Conservation (phyloP, 2,113 vertebrate genomes). For the Todiramphus saurophagus region DNA sequence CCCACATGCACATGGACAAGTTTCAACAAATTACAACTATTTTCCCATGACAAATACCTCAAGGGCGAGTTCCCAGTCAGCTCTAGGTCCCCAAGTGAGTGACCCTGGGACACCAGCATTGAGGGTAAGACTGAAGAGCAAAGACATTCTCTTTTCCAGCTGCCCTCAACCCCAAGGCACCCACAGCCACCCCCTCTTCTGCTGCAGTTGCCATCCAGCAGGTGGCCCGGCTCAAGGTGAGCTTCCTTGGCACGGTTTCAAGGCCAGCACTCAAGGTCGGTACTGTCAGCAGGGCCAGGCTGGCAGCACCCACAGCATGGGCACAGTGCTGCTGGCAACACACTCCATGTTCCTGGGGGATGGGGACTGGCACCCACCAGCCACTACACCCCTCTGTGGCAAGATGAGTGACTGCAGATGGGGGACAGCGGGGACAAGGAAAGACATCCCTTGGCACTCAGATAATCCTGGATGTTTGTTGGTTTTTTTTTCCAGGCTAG, state of each 20-base stretch:
- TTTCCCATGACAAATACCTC: background rate
- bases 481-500: fast-evolving
- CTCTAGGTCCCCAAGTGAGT: fast-evolving
- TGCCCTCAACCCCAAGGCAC: background rate
- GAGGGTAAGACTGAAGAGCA: background rate
- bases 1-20: fast-evolving
- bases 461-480: fast-evolving
- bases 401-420: fast-evolving
- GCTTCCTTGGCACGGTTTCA: background rate
- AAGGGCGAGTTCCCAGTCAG: background rate
- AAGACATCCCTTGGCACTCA: fast-evolving
- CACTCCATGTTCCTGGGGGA: fast-evolving
- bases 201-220: fast-evolving
- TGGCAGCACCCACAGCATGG: background rate
- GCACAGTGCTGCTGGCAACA: fast-evolving
- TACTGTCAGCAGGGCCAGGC: background rate
- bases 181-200: background rate
- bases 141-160: background rate
- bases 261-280: background rate
- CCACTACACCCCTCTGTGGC: fast-evolving
- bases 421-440: fast-evolving
- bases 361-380: fast-evolving
- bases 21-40: background rate
- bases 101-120: fast-evolving
- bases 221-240: background rate